These are phyloP conservation scores for Sinodicranocentrus sp. DNA, from an alignment of 2,888 invertebrate genomes.

Conservation along the genomic window DNA sequence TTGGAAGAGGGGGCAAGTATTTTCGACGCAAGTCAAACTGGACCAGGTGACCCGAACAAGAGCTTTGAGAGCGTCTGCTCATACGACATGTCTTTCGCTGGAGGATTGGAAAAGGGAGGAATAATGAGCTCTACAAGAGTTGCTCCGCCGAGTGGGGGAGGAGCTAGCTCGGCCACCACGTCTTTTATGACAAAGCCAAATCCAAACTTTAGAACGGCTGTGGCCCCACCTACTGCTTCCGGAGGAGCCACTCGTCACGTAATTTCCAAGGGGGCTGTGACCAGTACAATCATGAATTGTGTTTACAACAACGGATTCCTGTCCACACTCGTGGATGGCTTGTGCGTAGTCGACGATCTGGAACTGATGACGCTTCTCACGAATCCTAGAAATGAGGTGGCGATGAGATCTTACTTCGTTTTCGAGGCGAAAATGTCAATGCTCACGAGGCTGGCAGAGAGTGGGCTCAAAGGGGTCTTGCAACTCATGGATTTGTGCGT, in stretches of 20 bases:
- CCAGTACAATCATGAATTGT: slow-evolving; percentile 55
- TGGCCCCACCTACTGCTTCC: neutral
- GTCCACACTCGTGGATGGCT: slow-evolving; percentile 68
- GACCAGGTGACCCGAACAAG: neutral
- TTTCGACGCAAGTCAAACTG: neutral
- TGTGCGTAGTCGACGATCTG: slow-evolving; percentile 70
- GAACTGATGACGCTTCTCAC: slow-evolving; percentile 71
- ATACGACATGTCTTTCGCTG: neutral
- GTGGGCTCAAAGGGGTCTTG: slow-evolving; percentile 68
- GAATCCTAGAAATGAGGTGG: slow-evolving; percentile 41
- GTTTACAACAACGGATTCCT: slow-evolving; percentile 74
- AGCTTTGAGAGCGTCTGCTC: slow-evolving; percentile 4
- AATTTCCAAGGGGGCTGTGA: neutral
- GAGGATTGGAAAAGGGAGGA: neutral
- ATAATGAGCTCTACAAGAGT: too few relatives aligned
- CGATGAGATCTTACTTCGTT: slow-evolving; percentile 72
- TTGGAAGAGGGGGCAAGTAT: neutral
- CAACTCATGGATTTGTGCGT: slow-evolving; percentile 72
- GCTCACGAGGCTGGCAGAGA: slow-evolving; percentile 70
- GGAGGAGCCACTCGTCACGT: neutral
- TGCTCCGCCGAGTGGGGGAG: too few relatives aligned
- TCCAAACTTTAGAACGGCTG: neutral
- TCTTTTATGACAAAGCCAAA: neutral
- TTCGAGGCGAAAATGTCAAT: slow-evolving; percentile 75
- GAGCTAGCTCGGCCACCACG: neutral